These are phyloP conservation scores for Scatophagus argus DNA, from an alignment of 2,113 vertebrate genomes.

Conservation along the genomic window DNA sequence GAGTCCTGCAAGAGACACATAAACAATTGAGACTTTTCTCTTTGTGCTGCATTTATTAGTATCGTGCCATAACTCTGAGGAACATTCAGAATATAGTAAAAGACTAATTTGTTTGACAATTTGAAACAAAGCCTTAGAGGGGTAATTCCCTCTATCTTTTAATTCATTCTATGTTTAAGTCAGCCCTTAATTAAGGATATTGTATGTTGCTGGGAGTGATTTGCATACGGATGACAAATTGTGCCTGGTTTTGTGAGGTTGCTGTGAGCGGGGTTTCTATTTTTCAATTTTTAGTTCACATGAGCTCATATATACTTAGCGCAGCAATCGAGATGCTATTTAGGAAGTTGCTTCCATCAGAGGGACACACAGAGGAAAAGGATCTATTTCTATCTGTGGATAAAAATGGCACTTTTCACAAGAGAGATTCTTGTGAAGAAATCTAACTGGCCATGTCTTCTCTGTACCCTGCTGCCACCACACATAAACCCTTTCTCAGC, in stretches of 20 bases:
- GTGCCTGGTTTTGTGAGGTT: slow-evolving; percentile 6
- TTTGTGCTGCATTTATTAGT: slow-evolving; percentile 2
- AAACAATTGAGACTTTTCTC: slow-evolving; percentile 8
- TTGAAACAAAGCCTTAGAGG: slow-evolving; percentile 56
- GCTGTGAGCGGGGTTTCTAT: slow-evolving; percentile 17
- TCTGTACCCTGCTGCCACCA: slow-evolving; percentile 10
- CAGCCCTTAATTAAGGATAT: slow-evolving; percentile 38
- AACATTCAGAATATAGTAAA: slow-evolving; percentile 49
- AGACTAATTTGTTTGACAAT: slow-evolving; percentile 56
- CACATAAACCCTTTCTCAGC: slow-evolving; percentile 15
- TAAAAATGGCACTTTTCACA: slow-evolving; percentile 44
- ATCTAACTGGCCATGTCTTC: slow-evolving; percentile 15
- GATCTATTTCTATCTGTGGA: slow-evolving; percentile 56
- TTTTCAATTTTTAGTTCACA: slow-evolving; percentile 36
- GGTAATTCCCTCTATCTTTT: slow-evolving; percentile 58
- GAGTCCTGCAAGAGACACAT: slow-evolving; percentile 87
- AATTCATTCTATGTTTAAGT: slow-evolving; percentile 48
- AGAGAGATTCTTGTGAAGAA: background rate
- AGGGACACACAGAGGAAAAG: slow-evolving; percentile 18
- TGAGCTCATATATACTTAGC: slow-evolving; percentile 8
- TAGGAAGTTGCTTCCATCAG: slow-evolving; percentile 26
- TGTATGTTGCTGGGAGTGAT: slow-evolving; percentile 53
- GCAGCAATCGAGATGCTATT: slow-evolving; percentile 19
- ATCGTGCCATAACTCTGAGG: slow-evolving; percentile 8
- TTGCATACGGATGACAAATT: slow-evolving; percentile 58